These are phyloP conservation scores for Euplexia lucipara DNA, from an alignment of 2,888 invertebrate species.

Conservation along the genomic window DNA sequence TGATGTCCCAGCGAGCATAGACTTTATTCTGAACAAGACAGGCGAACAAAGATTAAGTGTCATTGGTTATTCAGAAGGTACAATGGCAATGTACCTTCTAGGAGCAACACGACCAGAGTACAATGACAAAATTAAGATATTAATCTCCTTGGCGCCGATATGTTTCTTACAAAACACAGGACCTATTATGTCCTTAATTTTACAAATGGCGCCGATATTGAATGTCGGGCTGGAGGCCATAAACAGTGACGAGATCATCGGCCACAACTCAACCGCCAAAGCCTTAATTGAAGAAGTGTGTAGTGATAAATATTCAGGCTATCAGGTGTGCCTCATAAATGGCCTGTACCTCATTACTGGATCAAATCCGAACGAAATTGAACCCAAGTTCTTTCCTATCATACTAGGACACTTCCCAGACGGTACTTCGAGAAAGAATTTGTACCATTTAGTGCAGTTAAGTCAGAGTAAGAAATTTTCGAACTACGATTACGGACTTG, in stretches of 20 bases:
- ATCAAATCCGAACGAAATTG: slow-evolving; percentile 62
- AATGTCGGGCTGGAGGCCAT: slow-evolving; percentile 46
- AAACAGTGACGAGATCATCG: slow-evolving; percentile 58
- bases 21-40: slow-evolving; percentile 79
- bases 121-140: slow-evolving; percentile 89
- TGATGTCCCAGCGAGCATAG: slow-evolving; percentile 92
- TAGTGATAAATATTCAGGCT: slow-evolving; percentile 55
- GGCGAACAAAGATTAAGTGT: slow-evolving; percentile 89
- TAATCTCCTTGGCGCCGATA: slow-evolving; percentile 77
- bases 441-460: slow-evolving; percentile 72
- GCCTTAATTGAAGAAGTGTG: slow-evolving; percentile 62
- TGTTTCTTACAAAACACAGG: slow-evolving; percentile 62
- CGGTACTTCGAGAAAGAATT: slow-evolving; percentile 71
- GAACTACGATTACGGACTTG: slow-evolving; percentile 72
- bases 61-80: slow-evolving; percentile 93
- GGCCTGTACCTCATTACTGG: slow-evolving; percentile 63
- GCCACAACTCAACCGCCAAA: slow-evolving; percentile 55
- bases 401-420: slow-evolving; percentile 71
- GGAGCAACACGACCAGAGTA: slow-evolving; percentile 88
- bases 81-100: slow-evolving; percentile 89
- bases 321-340: slow-evolving; percentile 61
- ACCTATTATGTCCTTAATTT: slow-evolving; percentile 16
- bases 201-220: slow-evolving; percentile 54
- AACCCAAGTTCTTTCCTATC: slow-evolving; percentile 63
- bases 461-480: slow-evolving; percentile 65